phyloP scores from a whole-genome alignment of 2,888 invertebrate genomes.

The Acrocyrtus sp. region DNA sequence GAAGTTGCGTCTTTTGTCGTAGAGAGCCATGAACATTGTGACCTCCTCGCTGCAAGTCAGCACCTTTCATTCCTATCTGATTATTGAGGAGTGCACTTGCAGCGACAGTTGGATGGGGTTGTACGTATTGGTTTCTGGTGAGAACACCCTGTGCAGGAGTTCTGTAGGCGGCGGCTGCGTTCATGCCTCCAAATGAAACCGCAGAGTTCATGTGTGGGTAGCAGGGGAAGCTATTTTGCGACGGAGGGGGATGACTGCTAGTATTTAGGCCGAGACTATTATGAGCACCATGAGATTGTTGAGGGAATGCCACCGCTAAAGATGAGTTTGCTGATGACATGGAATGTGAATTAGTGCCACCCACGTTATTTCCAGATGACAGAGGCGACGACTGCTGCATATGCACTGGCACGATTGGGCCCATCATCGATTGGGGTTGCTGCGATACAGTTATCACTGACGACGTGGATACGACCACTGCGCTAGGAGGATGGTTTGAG shows the following conservation, averaged over 20 bases:
- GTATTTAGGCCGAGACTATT: slow-evolving; percentile 36
- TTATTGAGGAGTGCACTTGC: slow-evolving; percentile 18
- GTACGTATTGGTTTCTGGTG: slow-evolving; percentile 38
- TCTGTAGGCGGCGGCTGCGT: slow-evolving; percentile 36
- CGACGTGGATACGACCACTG: slow-evolving; percentile 14
- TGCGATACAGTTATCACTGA: slow-evolving; percentile 48
- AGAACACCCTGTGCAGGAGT: slow-evolving; percentile 42
- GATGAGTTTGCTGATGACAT: slow-evolving; percentile 41
- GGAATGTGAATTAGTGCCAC: slow-evolving; percentile 48
- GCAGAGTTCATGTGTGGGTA: slow-evolving; percentile 31
- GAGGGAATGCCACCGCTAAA: slow-evolving; percentile 25
- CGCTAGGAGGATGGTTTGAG: slow-evolving; percentile 35
- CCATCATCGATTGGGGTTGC: slow-evolving; percentile 42
- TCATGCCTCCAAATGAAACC: slow-evolving; percentile 39
- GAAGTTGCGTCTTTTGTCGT: slow-evolving; percentile 45
- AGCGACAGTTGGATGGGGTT: slow-evolving; percentile 13
- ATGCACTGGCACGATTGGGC: slow-evolving; percentile 37
- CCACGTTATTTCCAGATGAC: slow-evolving; percentile 38
- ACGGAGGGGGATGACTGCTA: slow-evolving; percentile 27
- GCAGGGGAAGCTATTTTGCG: slow-evolving; percentile 44
- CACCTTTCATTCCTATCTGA: slow-evolving; percentile 50
- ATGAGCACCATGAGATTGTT: slow-evolving; percentile 49
- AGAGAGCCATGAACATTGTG: slow-evolving; percentile 34
- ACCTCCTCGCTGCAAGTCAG: slow-evolving; percentile 34
- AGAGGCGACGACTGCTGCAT: slow-evolving; percentile 36